Percentiles rank a stretch among this genome's conserved stretches.
Evolutionary conservation across 2,888 invertebrate species (phyloP).

Genomic region (Alloplasta piceator): DNA sequence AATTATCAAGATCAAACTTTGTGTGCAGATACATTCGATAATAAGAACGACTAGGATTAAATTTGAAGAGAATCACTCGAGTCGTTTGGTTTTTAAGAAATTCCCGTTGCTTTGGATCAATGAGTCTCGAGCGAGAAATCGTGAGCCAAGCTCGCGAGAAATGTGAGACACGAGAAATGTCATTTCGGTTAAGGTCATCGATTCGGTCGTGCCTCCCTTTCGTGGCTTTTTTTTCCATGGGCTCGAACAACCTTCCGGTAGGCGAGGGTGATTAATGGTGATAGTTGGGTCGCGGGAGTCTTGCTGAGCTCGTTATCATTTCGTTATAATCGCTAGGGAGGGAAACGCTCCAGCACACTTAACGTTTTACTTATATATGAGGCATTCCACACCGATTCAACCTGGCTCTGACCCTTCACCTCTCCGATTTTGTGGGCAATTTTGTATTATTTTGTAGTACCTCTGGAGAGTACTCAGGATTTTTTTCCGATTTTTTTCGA

Average conservation of each 20-base stretch:
- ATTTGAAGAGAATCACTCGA: too few species aligned
- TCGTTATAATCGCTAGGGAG: slow-evolving; percentile 48
- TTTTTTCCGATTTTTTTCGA: too few species aligned
- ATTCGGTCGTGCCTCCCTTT: slow-evolving; percentile 28
- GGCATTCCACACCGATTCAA: too few species aligned
- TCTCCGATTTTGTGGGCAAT: too few species aligned
- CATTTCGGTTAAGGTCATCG: slow-evolving; percentile 54
- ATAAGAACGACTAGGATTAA: too few species aligned
- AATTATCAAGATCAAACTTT: too few species aligned
- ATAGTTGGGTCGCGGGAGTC: slow-evolving; percentile 19
- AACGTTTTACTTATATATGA: slow-evolving; percentile 34
- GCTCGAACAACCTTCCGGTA: slow-evolving; percentile 1
- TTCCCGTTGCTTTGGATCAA: too few species aligned
- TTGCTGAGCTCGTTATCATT: slow-evolving; percentile 54
- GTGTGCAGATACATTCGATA: too few species aligned
- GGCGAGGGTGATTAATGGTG: slow-evolving; percentile 53
- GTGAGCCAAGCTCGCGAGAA: neutral
- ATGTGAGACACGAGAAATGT: slow-evolving; percentile 38
- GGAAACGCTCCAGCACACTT: slow-evolving; percentile 32
- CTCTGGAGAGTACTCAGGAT: too few species aligned
- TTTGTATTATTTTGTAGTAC: too few species aligned
- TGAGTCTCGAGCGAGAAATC: neutral
- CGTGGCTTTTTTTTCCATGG: slow-evolving; percentile 21
- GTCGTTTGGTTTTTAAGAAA: too few species aligned
- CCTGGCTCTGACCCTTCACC: too few species aligned